Conservation (phyloP, 2,797 vertebrate genomes). For the Novumbra hubbsi region DNA sequence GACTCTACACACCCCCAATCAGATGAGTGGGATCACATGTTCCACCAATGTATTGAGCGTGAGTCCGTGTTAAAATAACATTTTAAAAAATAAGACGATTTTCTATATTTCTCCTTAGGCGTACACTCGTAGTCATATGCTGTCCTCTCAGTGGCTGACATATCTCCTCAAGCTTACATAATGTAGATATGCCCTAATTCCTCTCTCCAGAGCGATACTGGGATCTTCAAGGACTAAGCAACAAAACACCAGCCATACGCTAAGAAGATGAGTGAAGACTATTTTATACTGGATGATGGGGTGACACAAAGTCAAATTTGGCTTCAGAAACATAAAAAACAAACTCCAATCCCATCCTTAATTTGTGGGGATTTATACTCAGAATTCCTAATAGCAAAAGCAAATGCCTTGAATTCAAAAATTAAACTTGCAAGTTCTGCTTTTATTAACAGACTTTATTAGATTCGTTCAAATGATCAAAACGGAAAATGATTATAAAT, state of each 20-base stretch:
- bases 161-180: slow-evolving; percentile 77
- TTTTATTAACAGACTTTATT: neutral
- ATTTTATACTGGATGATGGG: slow-evolving; percentile 28
- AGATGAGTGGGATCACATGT: neutral
- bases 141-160: slow-evolving; percentile 69
- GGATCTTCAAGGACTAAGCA: slow-evolving; percentile 57
- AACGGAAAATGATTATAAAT: neutral
- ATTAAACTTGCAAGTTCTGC: neutral
- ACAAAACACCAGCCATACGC: slow-evolving; percentile 55
- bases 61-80: neutral
- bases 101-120: slow-evolving; percentile 53
- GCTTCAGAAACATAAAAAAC: slow-evolving; percentile 2
- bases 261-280: slow-evolving; percentile 52
- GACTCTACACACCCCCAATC: neutral
- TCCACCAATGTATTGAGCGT: slow-evolving; percentile 24
- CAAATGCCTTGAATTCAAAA: slow-evolving; percentile 2
- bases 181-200: slow-evolving; percentile 78
- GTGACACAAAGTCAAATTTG: slow-evolving; percentile 31
- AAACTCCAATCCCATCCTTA: neutral
- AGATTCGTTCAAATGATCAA: slow-evolving; percentile 8
- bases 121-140: slow-evolving; percentile 67
- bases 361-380: neutral
- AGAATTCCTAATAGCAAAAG: neutral
- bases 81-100: slow-evolving; percentile 48
- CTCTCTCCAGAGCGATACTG: slow-evolving; percentile 47